Evolutionary conservation across 1,140 invertebrate species (phyloP), one percentile per base, ranked within the genome.

Genomic region (Ceratosolen solmsi): DNA sequence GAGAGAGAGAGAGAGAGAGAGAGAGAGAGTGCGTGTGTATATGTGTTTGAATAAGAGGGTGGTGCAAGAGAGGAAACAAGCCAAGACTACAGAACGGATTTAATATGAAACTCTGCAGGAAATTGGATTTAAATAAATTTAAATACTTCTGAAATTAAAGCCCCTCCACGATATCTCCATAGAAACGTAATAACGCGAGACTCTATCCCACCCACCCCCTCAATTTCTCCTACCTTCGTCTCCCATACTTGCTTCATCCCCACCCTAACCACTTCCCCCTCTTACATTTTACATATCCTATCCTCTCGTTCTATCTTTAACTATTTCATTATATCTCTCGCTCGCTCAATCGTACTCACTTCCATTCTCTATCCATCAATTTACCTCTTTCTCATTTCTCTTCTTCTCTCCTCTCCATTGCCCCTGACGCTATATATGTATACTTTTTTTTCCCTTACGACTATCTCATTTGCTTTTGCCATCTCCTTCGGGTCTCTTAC

Each of bases 71-170:
- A 77, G 71, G 27, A 58, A 79, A 74, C 71, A 49, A 60, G 79
- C 58, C 79, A 70, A 81, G 72, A 85, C 84, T 84, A 86, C 79
- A 86, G 81, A 86, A 85, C 84, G 84, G 86, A 86, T 86, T 86
- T 86, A 86, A 88, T 88, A 89, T 87, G 87, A 86, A 88, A 88
- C 86, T 86, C 86, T 86, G 78, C 60, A 88, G 87, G 87, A 89
- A 89, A 89, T 89, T 88, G 88, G 88, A 89, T 89, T 89, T 89
- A 89, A 89, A 89, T 89, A 89, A 89, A 90, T 90, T 89, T 89
- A 89, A 91, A 91, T 90, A 89, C 88, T 89, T 90, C 85, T 90
- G 87, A 91, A 91, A 91, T 90, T 89, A 90, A 90, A 90, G 89
- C 86, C 86, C 88, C 88, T 87, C 89, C 85, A 86, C 87, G 87